These are phyloP conservation scores for Drosophila bipectinata DNA, from an alignment of 1,140 invertebrate species.

Conservation along the genomic window DNA sequence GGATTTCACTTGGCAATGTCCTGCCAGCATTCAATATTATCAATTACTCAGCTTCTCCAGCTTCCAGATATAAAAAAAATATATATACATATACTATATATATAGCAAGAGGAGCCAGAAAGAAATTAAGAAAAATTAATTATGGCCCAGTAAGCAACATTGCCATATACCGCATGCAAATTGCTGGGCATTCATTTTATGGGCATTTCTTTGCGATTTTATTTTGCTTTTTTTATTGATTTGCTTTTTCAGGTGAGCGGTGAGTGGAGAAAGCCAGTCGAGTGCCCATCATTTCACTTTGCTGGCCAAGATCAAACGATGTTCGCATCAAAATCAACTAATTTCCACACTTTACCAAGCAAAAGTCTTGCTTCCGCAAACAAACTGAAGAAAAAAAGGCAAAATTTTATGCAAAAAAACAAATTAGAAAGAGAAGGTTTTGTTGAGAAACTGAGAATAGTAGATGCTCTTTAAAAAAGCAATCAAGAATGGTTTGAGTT, in stretches of 20 bases:
- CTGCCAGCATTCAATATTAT: conserved; percentile 72
- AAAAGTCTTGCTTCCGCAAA: conserved; percentile 31
- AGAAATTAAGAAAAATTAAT: conserved; percentile 70
- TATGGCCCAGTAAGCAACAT: conserved; percentile 65
- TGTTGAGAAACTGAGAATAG: too few relatives aligned
- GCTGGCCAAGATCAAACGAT: conserved; percentile 48
- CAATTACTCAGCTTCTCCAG: conserved; percentile 61
- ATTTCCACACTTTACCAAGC: conserved; percentile 69
- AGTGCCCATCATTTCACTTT: conserved; percentile 48
- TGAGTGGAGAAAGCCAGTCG: conserved; percentile 13
- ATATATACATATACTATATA: neutral
- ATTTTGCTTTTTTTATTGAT: conserved; percentile 26
- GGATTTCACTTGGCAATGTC: conserved; percentile 63
- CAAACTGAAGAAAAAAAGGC: conserved; percentile 1
- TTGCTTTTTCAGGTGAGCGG: conserved; percentile 2
- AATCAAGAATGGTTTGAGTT: too few relatives aligned
- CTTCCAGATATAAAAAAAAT: conserved; percentile 13
- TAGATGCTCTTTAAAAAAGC: too few relatives aligned
- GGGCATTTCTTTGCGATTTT: conserved; percentile 6
- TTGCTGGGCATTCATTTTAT: conserved; percentile 46
- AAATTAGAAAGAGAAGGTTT: neutral
- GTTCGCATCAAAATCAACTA: conserved; percentile 67
- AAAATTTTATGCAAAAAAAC: neutral
- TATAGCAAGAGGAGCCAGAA: too few relatives aligned
- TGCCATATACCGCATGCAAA: conserved; percentile 39